Evolutionary conservation across 2,113 vertebrate genomes (phyloP), one percentile per base, ranked within the genome.

Genomic region (Scophthalmus maximus): DNA sequence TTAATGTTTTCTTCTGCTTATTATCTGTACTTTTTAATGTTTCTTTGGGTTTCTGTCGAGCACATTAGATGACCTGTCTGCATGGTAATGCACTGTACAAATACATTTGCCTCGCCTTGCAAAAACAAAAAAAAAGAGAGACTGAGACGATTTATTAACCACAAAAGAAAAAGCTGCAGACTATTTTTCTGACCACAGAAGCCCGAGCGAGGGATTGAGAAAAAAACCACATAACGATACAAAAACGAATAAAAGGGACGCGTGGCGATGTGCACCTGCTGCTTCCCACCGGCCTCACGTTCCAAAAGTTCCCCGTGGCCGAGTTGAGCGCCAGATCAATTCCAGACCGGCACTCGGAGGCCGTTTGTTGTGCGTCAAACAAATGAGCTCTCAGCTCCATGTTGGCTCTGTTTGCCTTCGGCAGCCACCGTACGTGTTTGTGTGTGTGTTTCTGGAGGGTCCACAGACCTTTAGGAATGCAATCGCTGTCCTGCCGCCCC

Each of bases 401-500:
- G 57, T 78, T 65, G 68, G 10, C 51, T 73, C 63, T 59, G 73
- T 47, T 68, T 46, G 66, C 73, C 55, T 50, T 46, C 27, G 74
- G 27, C 73, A 26, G 22, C 17, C 29, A 17, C 59, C 50, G 71
- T 75, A 62, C 60, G 70, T 85, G 73, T 85, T 76, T 84, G 79
- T 88, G 70, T 88, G 70, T 84, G 83, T 59, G 49, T 74, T 50
- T 77, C 20, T 55, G 26, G 47, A 73, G 49, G 75, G 46, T 25
- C 25, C 51, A 44, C 72, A 85, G 77, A 74, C 79, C 73, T 84
- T 89, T 52, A 83, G 82, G 84, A 91, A 91, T 83, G 87, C 87
- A 72, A n/a, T 78, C 84, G 61, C 83, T 80, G 82, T 88, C 73
- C 80, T 63, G 30, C 63, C 49, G 27, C 74, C 23, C 23, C 49